Conservation (phyloP, 1,140 invertebrate genomes). For the Temnothorax curvispinosus region DNA sequence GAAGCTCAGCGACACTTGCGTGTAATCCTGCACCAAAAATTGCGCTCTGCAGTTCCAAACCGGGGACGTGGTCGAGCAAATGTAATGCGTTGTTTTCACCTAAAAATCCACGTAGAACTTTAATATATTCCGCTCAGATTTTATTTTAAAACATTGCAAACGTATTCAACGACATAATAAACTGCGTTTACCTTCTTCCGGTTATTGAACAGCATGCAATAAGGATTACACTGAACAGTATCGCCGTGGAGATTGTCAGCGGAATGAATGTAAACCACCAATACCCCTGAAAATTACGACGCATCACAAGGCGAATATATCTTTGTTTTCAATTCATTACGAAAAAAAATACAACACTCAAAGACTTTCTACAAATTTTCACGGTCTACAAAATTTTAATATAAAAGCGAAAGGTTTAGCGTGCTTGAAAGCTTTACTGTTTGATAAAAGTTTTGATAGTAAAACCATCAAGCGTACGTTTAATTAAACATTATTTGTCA, state of each 20-base stretch:
- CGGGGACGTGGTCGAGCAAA: conserved; percentile 84
- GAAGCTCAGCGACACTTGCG: conserved; percentile 84
- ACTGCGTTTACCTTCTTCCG: conserved; percentile 84
- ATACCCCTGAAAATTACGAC: conserved; percentile 82
- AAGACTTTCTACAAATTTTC: neutral
- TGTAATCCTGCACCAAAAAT: conserved; percentile 86
- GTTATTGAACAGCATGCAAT: conserved; percentile 87
- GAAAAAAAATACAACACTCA: neutral
- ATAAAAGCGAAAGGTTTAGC: neutral
- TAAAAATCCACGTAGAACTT: conserved; percentile 68
- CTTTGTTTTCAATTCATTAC: neutral
- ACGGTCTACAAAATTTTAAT: neutral
- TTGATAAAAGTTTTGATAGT: neutral
- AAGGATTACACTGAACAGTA: conserved; percentile 86
- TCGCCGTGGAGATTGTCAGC: conserved; percentile 85
- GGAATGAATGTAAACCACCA: conserved; percentile 86
- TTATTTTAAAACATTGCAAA: neutral
- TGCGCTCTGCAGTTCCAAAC: conserved; percentile 86
- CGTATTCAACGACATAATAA: neutral
- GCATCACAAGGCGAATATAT: neutral
- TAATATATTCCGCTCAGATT: conserved; percentile 15
- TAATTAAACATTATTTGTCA: neutral
- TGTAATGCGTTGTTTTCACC: conserved; percentile 87
- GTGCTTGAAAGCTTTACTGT: neutral
- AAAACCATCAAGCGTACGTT: conserved; percentile 15